Evolutionary conservation across 2,888 invertebrate genomes (phyloP).

Genomic region (Opisthograptis luteolata): DNA sequence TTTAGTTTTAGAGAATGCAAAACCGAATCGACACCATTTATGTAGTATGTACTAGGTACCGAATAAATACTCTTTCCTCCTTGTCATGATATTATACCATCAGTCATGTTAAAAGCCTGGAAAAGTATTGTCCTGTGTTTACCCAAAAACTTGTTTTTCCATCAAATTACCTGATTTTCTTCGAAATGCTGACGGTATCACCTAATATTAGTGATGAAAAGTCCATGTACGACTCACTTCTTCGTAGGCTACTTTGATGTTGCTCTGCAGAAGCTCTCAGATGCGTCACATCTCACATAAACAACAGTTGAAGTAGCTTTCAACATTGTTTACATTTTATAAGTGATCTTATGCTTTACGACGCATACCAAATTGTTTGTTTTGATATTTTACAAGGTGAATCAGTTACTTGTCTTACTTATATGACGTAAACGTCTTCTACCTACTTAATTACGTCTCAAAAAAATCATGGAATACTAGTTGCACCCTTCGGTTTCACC

Average conservation of each 20-base stretch:
- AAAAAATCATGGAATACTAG: too few species aligned
- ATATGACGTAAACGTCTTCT: background rate
- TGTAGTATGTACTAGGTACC: too few species aligned
- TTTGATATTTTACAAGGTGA: slow-evolving; percentile 5
- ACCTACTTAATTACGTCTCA: too few species aligned
- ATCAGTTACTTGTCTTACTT: too few species aligned
- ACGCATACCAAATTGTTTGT: slow-evolving; percentile 8
- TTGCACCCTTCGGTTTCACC: too few species aligned
- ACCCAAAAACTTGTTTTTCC: slow-evolving; percentile 5
- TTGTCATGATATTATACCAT: too few species aligned
- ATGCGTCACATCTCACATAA: slow-evolving; percentile 40
- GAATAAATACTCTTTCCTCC: too few species aligned
- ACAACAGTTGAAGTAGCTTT: slow-evolving; percentile 36
- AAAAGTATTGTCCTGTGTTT: background rate
- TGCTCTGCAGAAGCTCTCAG: slow-evolving; percentile 17
- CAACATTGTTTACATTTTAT: slow-evolving; percentile 28
- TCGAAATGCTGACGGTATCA: background rate
- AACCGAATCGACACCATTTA: too few species aligned
- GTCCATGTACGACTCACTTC: background rate
- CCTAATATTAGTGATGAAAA: slow-evolving; percentile 12
- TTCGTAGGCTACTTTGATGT: slow-evolving; percentile 42
- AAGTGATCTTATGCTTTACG: slow-evolving; percentile 16
- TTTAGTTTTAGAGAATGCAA: too few species aligned
- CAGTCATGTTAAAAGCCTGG: background rate
- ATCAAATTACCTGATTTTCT: background rate